Conservation (phyloP, 2,113 vertebrate genomes). For the Tylochromis polylepis region DNA sequence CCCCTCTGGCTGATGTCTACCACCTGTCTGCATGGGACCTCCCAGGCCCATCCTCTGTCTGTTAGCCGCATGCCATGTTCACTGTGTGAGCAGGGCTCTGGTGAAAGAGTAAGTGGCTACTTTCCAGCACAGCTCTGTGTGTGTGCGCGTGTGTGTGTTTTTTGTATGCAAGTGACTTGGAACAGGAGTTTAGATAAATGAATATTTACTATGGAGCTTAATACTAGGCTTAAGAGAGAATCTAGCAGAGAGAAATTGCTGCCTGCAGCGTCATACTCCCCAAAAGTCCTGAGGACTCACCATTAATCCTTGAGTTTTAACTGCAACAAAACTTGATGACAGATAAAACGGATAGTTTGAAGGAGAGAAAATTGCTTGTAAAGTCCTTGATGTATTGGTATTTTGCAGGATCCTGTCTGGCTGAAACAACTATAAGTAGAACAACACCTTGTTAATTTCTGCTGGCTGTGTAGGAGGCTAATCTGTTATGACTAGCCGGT, state of each 20-base stretch:
- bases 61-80: constrained; percentile 57
- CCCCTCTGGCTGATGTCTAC: constrained; percentile 53
- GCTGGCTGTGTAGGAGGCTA: background rate
- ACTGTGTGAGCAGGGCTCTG: constrained; percentile 35
- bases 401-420: background rate
- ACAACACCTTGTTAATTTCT: background rate
- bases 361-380: background rate
- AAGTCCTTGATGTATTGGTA: background rate
- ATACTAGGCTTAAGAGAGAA: background rate
- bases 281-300: background rate
- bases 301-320: background rate
- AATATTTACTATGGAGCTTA: constrained; percentile 1
- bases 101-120: constrained; percentile 43
- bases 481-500: constrained; percentile 3
- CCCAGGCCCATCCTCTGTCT: constrained; percentile 64
- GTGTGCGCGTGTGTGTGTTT: background rate
- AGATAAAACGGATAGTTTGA: background rate
- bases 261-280: constrained; percentile 3
- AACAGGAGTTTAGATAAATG: constrained; percentile 14
- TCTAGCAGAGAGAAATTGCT: constrained; percentile 18
- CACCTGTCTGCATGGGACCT: constrained; percentile 72
- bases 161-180: constrained; percentile 1
- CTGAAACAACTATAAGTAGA: background rate
- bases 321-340: background rate
- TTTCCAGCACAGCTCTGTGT: constrained; percentile 23